These are phyloP conservation scores for Stomorhina lunata DNA, from an alignment of 2,888 invertebrate genomes.

Conservation along the genomic window DNA sequence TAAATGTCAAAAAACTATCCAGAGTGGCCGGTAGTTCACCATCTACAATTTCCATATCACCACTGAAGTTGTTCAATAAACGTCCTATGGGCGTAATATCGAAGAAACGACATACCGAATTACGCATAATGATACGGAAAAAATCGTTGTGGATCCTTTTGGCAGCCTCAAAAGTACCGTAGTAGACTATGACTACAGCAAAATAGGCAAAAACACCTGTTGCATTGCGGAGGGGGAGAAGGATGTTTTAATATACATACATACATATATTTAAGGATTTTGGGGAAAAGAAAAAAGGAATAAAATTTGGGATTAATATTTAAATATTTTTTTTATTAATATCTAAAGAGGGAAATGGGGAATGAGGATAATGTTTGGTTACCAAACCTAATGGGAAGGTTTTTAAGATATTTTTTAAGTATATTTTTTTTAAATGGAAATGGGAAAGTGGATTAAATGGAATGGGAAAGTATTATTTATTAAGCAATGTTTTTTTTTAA, in stretches of 20 bases:
- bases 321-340: slow-evolving; percentile 3
- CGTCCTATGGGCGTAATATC: slow-evolving; percentile 86
- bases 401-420: background rate
- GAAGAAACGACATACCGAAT: slow-evolving; percentile 85
- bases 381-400: slow-evolving; percentile 17
- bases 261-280: slow-evolving; percentile 6
- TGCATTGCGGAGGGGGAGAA: background rate
- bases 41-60: slow-evolving; percentile 85
- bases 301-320: slow-evolving; percentile 32
- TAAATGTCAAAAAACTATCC: slow-evolving; percentile 80
- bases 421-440: background rate
- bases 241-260: background rate
- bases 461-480: background rate
- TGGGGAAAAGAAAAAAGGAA: slow-evolving; percentile 37
- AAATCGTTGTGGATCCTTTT: slow-evolving; percentile 82
- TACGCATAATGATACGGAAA: slow-evolving; percentile 82
- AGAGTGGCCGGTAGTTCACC: slow-evolving; percentile 82
- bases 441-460: background rate
- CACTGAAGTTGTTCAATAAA: slow-evolving; percentile 85
- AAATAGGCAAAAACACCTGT: slow-evolving; percentile 81
- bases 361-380: slow-evolving; percentile 22
- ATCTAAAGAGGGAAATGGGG: slow-evolving; percentile 36
- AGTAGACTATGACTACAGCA: slow-evolving; percentile 82
- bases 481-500: background rate
- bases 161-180: slow-evolving; percentile 83